phyloP scores from a whole-genome alignment of 2,797 vertebrate genomes.

The Tinamus major region DNA sequence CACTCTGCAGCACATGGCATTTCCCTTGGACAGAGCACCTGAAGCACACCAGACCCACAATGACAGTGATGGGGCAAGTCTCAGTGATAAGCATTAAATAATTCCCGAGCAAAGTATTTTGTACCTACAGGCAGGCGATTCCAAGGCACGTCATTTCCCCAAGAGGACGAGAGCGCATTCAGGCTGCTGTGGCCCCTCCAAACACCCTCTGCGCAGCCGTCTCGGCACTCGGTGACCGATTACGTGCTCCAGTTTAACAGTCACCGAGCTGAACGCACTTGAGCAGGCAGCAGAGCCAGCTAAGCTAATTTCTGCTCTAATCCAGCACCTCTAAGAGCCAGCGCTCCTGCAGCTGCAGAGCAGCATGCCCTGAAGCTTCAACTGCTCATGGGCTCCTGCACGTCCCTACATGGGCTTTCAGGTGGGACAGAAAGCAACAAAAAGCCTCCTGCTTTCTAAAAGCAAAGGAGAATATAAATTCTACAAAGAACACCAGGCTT shows the following conservation, averaged over 20 bases:
- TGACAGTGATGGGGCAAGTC: not conserved
- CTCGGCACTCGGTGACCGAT: not conserved
- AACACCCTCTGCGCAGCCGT: not conserved
- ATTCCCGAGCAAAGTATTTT: not conserved
- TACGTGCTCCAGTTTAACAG: constrained; percentile 35
- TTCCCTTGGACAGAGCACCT: not conserved
- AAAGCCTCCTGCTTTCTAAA: not conserved
- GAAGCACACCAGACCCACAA: fast-evolving
- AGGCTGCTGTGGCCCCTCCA: constrained; percentile 42
- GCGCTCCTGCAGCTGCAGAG: not conserved
- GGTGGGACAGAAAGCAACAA: not conserved
- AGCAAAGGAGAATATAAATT: not conserved
- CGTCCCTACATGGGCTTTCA: fast-evolving
- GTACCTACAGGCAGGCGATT: constrained; percentile 65
- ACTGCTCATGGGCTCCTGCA: fast-evolving
- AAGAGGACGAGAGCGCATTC: not conserved
- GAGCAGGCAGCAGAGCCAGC: not conserved
- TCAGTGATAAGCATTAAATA: fast-evolving
- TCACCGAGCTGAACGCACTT: not conserved
- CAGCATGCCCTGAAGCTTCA: fast-evolving
- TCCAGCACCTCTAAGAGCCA: not conserved
- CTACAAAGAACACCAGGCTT: not conserved
- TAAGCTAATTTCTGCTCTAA: constrained; percentile 65
- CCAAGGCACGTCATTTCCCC: not conserved
- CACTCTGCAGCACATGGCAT: not conserved